Percentiles rank a stretch among this genome's conserved stretches.
phyloP scores from a whole-genome alignment of 2,113 vertebrate genomes.

The Salvelinus fontinalis region DNA sequence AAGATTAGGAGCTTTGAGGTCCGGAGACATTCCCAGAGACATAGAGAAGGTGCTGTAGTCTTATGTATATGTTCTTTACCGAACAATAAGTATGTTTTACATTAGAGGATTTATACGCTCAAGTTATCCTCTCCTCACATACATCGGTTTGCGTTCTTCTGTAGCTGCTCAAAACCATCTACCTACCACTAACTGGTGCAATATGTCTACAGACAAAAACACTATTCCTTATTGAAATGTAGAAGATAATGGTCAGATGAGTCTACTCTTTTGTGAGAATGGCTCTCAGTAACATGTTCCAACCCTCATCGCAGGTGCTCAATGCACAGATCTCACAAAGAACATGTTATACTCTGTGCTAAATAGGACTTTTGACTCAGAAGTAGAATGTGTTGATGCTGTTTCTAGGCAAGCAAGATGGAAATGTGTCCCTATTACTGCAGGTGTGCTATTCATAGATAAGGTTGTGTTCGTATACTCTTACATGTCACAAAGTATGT shows the following conservation, averaged over 20 bases:
- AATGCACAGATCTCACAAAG: too few relatives aligned
- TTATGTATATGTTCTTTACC: background rate
- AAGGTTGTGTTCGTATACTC: slow-evolving; percentile 9
- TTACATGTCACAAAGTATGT: slow-evolving; percentile 1
- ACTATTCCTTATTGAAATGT: too few relatives aligned
- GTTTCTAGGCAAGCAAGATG: too few relatives aligned
- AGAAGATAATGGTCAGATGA: too few relatives aligned
- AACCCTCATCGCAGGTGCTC: too few relatives aligned
- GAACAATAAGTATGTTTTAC: background rate
- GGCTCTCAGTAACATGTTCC: too few relatives aligned
- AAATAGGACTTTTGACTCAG: too few relatives aligned
- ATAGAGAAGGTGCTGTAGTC: background rate
- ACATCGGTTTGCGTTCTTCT: too few relatives aligned
- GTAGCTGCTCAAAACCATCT: too few relatives aligned
- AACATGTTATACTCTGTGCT: background rate
- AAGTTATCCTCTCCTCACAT: background rate
- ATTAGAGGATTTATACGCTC: background rate
- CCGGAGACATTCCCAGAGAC: background rate
- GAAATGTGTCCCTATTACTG: background rate
- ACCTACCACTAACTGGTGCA: too few relatives aligned
- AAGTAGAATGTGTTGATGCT: background rate
- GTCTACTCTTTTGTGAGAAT: too few relatives aligned
- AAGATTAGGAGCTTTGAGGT: background rate
- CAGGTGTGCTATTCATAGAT: background rate
- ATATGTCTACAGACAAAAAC: too few relatives aligned